Percentiles rank a stretch among this genome's conserved stretches.
Evolutionary conservation across 2,888 invertebrate genomes (phyloP).

Genomic region (Microdon myrmicae): DNA sequence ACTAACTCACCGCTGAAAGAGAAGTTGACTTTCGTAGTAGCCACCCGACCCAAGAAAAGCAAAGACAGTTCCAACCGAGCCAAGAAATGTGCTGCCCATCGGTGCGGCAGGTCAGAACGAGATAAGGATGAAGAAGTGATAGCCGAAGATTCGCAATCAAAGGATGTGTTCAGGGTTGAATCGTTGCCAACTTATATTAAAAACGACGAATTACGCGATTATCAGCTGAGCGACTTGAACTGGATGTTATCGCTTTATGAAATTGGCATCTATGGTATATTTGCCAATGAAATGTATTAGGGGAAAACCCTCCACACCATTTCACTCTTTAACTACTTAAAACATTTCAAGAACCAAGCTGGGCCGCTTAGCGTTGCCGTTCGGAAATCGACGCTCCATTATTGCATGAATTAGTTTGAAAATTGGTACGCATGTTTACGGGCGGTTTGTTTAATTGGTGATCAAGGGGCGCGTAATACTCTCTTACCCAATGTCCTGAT

Average conservation of each 20-base stretch:
- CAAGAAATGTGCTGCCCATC: constrained; percentile 72
- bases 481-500: constrained; percentile 90
- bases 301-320: constrained; percentile 99
- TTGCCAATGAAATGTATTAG: constrained; percentile 99
- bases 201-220: constrained; percentile 94
- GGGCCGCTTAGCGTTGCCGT: constrained; percentile 98
- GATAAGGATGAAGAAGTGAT: constrained; percentile 98
- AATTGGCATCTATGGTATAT: constrained; percentile 97
- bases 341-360: constrained; percentile 86
- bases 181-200: constrained; percentile 90
- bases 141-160: constrained; percentile 86
- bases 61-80: constrained; percentile 59
- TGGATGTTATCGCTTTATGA: constrained; percentile 99
- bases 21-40: constrained; percentile 86
- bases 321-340: constrained; percentile 95
- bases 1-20: constrained; percentile 72
- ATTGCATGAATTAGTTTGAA: constrained; percentile 98
- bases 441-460: constrained; percentile 96
- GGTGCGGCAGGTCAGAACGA: constrained; percentile 97
- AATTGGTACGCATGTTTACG: constrained; percentile 95
- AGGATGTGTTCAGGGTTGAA: constrained; percentile 88
- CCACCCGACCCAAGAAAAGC: constrained; percentile 81
- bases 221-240: constrained; percentile 96
- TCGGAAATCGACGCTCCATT: constrained; percentile 96
- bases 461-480: constrained; percentile 86